Percentiles rank a stretch among this genome's conserved stretches.
Evolutionary conservation across 2,888 invertebrate species (phyloP).

Genomic region (Callosobruchus maculatus): DNA sequence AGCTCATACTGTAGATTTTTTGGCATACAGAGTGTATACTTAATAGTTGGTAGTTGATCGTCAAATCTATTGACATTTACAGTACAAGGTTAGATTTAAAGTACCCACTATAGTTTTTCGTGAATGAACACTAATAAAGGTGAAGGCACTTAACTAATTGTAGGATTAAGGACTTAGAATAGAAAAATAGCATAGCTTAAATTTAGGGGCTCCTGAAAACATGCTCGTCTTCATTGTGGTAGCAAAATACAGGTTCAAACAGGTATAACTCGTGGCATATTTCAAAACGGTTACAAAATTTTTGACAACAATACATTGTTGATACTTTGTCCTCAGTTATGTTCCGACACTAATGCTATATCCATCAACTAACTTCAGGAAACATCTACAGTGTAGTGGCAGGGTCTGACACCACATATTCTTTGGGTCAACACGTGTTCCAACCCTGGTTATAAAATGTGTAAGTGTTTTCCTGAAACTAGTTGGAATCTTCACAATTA

Average conservation of each 20-base stretch:
- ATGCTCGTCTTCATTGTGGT: constrained; percentile 48
- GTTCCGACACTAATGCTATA: neutral
- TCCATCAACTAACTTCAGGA: neutral
- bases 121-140: constrained; percentile 49
- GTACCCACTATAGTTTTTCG: constrained; percentile 44
- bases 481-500: neutral
- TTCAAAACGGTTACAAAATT: constrained; percentile 34
- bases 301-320: neutral
- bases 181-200: constrained; percentile 36
- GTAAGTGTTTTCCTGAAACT: neutral
- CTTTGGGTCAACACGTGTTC: neutral
- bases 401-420: neutral
- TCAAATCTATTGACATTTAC: constrained; percentile 41
- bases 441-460: neutral
- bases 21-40: constrained; percentile 41
- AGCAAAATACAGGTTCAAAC: constrained; percentile 47
- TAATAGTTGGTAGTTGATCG: constrained; percentile 40
- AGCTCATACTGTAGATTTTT: constrained; percentile 28
- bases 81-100: constrained; percentile 46
- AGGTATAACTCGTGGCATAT: constrained; percentile 42
- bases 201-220: constrained; percentile 25
- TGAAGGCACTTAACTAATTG: constrained; percentile 50
- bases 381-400: neutral
- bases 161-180: constrained; percentile 44
- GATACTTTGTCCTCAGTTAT: neutral